Base-by-base conservation (phyloP, 2,888 invertebrate genomes). In the Hofmannophila pseudospretella region DNA sequence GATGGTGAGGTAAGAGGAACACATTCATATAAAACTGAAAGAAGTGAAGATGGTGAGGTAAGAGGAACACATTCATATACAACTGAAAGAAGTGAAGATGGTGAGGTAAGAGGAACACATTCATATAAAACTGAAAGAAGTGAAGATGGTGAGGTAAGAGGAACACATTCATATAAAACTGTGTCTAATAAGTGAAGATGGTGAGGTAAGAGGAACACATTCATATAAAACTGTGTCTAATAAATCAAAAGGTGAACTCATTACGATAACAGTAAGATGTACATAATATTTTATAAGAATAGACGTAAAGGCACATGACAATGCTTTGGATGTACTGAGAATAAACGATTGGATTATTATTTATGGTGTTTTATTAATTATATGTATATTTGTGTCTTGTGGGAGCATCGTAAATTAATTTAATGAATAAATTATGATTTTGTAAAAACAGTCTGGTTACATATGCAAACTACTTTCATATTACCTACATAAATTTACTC, bases 241-340 rank as follows among this genome's bases (percentile, higher is more conserved):
- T n/a, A 23, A 7, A 23, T n/a, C 20, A 20, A 20, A 20, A 2
- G n/a, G n/a, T n/a, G 23, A 41, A 39, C 34, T 49, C 44, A 50
- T 48, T 55, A 41, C 45, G 28, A 43, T 57, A 57, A 54, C 54
- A 56, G 48, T 69, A 66, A 66, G 52, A 44, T 76, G 69, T 77
- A 77, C 49, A 75, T 70, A 75, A 55, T 65, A 56, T 51, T 45
- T 44, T 44, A 29, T 70, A 68, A 65, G 59, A 38, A 39, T 76
- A 73, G 66, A 57, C 23, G 58, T 76, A 75, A 67, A 60, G 63
- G 63, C 71, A 73, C 71, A 58, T 50, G 51, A 65, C 52, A 67
- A 75, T 69, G 84, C 85, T 85, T 85, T 85, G 68, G 73, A 76
- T 85, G 85, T 85, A 85, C 82, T 76, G 79, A 79, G 49, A 78